Base-by-base conservation (phyloP, 2,113 vertebrate species). In the Typhlomys cinereus region DNA sequence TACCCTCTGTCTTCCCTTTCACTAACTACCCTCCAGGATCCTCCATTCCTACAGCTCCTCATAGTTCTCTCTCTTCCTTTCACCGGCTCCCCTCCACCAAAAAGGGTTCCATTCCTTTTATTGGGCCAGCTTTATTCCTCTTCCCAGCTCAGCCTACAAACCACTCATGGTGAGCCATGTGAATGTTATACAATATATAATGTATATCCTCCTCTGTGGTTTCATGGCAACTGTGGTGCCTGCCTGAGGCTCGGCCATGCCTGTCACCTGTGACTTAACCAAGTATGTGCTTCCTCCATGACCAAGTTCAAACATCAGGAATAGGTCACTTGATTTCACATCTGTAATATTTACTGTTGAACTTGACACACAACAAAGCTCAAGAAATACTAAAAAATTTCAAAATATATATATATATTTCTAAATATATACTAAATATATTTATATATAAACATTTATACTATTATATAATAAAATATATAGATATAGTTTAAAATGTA, bases 171-270 rank as follows among this genome's bases (percentile, higher is more conserved):
- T n/a, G 57, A 78, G 36, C 2, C 6, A 25, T 4, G 13, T 10
- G n/a, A n/a, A n/a, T n/a, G n/a, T n/a, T n/a, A n/a, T n/a, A n/a
- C n/a, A n/a, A n/a, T n/a, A n/a, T n/a, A n/a, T n/a, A n/a, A n/a
- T n/a, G 61, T 44, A 12, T 20, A 70, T 20, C 48, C n/a, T 73
- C 11, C 44, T 57, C 78, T 41, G 39, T n/a, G 23, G 62, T 23
- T 29, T 59, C 20, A 0, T 5, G 11, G 5, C 44, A 50, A 54
- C 44, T 0, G 1, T 5, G 5, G 13, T n/a, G 44, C n/a, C 41
- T 75, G 8, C 44, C 71, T 46, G 11, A 0, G 4, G 3, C 12
- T 48, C 2, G 15, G 27, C 11, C 21, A 5, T 10, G 17, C 2
- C 9, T 15, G 1, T 39, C 25, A 64, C 18, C 48, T 67, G 27